phyloP scores from a whole-genome alignment of 2,797 vertebrate genomes.

The Petrocephalus sullivani region DNA sequence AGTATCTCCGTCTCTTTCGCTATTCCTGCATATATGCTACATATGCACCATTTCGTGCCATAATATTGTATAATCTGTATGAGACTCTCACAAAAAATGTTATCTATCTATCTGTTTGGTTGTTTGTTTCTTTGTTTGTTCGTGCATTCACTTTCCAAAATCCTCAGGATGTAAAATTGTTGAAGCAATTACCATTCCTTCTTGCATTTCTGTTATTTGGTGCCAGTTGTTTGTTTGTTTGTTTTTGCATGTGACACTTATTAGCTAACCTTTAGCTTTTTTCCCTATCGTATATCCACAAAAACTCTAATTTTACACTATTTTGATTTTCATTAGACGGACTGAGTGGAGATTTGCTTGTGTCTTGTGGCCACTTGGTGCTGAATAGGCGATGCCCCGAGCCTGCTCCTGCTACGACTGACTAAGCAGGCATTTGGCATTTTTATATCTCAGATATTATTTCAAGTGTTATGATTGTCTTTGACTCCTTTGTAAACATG shows the following conservation, averaged over 20 bases:
- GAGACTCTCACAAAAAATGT: neutral
- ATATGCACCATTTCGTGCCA: neutral
- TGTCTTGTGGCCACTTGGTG: neutral
- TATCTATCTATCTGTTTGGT: neutral
- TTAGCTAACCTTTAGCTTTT: neutral
- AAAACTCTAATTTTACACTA: neutral
- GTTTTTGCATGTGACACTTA: neutral
- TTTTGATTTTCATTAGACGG: neutral
- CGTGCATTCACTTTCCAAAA: neutral
- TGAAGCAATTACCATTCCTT: neutral
- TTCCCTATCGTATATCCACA: neutral
- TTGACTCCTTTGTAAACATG: neutral
- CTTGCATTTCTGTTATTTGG: neutral
- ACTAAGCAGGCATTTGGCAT: neutral
- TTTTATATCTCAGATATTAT: neutral
- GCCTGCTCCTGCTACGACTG: neutral
- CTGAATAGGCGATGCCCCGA: neutral
- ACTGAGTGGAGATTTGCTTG: neutral
- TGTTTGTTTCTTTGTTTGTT: neutral
- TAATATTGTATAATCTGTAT: neutral
- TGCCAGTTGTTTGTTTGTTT: neutral
- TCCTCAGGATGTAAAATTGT: neutral
- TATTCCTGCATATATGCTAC: neutral
- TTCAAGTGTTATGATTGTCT: neutral
- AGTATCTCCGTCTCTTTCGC: neutral